phyloP scores from a whole-genome alignment of 1,140 invertebrate species.

The Lasioglossum baleicum region DNA sequence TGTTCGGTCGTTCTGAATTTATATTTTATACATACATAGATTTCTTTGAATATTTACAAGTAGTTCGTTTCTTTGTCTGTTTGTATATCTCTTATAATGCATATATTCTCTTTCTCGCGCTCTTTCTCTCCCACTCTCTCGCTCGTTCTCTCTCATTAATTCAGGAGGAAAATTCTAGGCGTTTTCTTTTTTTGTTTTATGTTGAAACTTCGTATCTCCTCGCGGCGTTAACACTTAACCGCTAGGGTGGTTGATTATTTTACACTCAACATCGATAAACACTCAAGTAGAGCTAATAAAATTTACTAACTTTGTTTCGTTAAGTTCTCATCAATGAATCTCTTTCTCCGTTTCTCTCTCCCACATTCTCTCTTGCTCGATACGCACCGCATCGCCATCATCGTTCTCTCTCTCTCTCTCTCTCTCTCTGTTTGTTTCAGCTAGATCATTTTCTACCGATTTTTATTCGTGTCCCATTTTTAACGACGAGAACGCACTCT shows the following conservation, averaged over 20 bases:
- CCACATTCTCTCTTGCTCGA: not conserved
- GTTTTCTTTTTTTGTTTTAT: not conserved
- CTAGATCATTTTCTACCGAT: not conserved
- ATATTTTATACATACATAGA: conserved; percentile 47
- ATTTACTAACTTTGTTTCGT: conserved; percentile 38
- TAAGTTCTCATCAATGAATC: not conserved
- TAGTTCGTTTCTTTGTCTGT: conserved; percentile 33
- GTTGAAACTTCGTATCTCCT: conserved; percentile 19
- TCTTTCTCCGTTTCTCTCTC: not conserved
- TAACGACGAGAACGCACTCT: not conserved
- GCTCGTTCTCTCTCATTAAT: not conserved
- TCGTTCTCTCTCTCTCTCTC: not conserved
- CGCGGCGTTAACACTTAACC: conserved; percentile 63
- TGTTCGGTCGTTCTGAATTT: conserved; percentile 37
- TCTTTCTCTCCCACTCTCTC: too few species aligned
- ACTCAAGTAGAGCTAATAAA: conserved; percentile 66
- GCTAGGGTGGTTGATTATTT: conserved; percentile 67
- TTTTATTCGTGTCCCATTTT: not conserved
- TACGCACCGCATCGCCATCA: not conserved
- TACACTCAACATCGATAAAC: conserved; percentile 73
- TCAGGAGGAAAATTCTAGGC: conserved; percentile 3
- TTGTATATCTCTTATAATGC: conserved; percentile 6
- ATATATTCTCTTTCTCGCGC: too few species aligned
- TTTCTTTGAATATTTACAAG: conserved; percentile 61
- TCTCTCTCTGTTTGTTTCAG: too few species aligned